Evolutionary conservation across 2,113 vertebrate genomes (phyloP).

Genomic region (Podarcis muralis): DNA sequence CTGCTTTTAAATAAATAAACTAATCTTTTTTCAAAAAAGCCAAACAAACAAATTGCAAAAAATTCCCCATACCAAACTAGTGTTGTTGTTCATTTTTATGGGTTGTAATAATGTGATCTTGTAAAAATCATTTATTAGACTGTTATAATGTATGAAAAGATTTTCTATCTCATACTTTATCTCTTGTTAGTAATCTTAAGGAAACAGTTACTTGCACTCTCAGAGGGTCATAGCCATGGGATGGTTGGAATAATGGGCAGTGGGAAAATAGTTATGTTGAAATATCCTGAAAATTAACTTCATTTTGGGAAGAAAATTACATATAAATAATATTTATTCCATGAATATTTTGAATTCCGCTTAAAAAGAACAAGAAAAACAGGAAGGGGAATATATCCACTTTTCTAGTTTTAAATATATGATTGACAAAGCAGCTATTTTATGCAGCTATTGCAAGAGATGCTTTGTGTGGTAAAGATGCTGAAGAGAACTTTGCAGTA

Average conservation of each 20-base stretch:
- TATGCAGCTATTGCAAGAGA: neutral
- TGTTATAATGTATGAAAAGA: slow-evolving; percentile 35
- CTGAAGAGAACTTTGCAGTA: slow-evolving; percentile 5
- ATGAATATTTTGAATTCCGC: neutral
- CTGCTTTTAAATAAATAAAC: neutral
- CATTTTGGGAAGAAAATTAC: too few relatives aligned
- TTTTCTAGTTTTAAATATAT: neutral
- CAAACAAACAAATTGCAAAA: neutral
- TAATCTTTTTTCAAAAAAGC: neutral
- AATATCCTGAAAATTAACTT: too few relatives aligned
- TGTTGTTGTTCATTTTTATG: slow-evolving; percentile 4
- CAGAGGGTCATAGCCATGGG: neutral
- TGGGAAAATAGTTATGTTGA: neutral
- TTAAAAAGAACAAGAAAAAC: neutral
- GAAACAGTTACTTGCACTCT: slow-evolving; percentile 20
- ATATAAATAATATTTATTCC: neutral
- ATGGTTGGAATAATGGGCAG: neutral
- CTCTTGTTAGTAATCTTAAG: slow-evolving; percentile 26
- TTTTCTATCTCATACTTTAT: slow-evolving; percentile 28
- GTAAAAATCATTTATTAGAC: neutral
- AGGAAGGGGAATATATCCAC: neutral
- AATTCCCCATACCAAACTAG: neutral
- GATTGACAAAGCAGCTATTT: neutral
- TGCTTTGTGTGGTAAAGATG: neutral
- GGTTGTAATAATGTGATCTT: neutral